These are phyloP conservation scores for Muraenolepis orangiensis DNA, from an alignment of 2,797 vertebrate species.

Conservation along the genomic window DNA sequence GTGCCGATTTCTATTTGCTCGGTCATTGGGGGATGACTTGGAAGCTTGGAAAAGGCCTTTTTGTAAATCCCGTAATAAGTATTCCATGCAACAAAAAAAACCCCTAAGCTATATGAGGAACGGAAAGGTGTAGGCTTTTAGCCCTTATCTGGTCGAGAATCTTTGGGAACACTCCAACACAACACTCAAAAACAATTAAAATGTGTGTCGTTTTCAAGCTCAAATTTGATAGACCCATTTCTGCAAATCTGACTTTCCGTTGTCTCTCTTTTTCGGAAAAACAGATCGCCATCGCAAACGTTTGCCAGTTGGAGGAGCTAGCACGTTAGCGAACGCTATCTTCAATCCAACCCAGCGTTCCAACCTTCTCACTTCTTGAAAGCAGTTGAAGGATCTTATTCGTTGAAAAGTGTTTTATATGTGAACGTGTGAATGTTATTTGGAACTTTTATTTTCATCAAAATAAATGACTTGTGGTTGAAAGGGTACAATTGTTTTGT, in stretches of 20 bases:
- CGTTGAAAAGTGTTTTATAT: not conserved
- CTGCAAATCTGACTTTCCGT: conserved; percentile 25
- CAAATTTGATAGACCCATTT: not conserved
- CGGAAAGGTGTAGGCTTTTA: too few species aligned
- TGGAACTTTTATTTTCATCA: not conserved
- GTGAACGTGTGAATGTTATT: not conserved
- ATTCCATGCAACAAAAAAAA: too few species aligned
- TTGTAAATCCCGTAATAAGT: too few species aligned
- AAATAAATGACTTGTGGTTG: not conserved
- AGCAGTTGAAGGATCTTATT: not conserved
- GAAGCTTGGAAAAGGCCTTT: too few species aligned
- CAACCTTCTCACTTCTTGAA: not conserved
- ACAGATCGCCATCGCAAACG: conserved; percentile 81
- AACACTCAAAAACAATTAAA: too few species aligned
- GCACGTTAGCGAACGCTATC: conserved; percentile 38
- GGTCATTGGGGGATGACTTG: too few species aligned
- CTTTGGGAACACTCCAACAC: not conserved
- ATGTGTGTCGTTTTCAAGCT: not conserved
- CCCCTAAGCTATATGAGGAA: too few species aligned
- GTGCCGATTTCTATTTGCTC: too few species aligned
- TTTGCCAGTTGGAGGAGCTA: conserved; percentile 93
- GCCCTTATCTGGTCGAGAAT: not conserved
- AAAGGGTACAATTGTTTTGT: not conserved
- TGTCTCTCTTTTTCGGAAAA: conserved; percentile 34
- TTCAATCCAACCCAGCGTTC: not conserved